Base-by-base conservation (phyloP, 2,888 invertebrate species). In the Agrilus cyanescens region DNA sequence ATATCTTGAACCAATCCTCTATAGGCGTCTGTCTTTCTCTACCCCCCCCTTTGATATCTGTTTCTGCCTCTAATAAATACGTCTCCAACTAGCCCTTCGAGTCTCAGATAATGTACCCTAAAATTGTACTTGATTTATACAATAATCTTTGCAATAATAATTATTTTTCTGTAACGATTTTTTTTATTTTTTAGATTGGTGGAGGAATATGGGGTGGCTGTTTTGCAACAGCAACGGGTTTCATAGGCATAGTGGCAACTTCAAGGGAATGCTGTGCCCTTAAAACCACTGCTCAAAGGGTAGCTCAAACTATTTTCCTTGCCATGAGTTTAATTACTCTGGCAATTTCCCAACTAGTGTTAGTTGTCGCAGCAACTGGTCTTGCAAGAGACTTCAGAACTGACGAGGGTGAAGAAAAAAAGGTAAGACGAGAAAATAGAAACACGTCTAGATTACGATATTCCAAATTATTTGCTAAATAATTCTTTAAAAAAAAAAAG, bases 151-250 rank as follows among this genome's bases (percentile, higher is more conserved):
- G 18, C n/a, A n/a, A n/a, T n/a, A n/a, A n/a, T n/a, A n/a, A n/a
- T n/a, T n/a, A n/a, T n/a, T n/a, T 10, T 8, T 8, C 13, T 12
- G 7, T 18, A 13, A 4, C 15, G 20, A 36, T 35, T 37, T 35
- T 47, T 20, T 46, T 37, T 49, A 50, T 45, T 31, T 61, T 61
- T 31, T 53, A 66, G 65, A 51, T 62, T 44, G 80, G 80, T 15
- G 79, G 78, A 2, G 80, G 80, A 3, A 67, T 80, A 42, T 81
- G 81, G 81, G 76, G 79, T 36, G 80, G 81, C 14, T 73, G 76
- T 47, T 67, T 77, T 32, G 75, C 78, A 8, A 72, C 80, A 12
- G 73, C 74, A 5, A 73, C 79, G 1, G 80, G 80, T 2, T 67
- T 70, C 1, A 67, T 78, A 4, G 81, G 80, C 4, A 73, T 79